These are phyloP conservation scores for Hippoglossus stenolepis DNA, from an alignment of 2,113 vertebrate genomes.

Conservation along the genomic window DNA sequence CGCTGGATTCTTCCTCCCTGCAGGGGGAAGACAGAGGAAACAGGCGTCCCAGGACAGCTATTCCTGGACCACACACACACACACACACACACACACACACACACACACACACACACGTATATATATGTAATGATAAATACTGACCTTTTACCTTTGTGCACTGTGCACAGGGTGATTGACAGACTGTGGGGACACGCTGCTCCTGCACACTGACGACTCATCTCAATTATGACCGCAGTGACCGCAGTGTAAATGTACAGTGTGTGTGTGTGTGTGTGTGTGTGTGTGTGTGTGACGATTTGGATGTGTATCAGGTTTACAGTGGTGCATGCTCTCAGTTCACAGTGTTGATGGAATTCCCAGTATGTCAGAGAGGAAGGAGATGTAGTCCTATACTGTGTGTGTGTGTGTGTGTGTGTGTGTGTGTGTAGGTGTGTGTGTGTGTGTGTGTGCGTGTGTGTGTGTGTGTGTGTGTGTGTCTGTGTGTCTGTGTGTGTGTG, in stretches of 20 bases:
- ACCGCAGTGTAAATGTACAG: slow-evolving; percentile 3
- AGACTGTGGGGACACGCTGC: slow-evolving; percentile 22
- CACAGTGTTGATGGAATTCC: slow-evolving; percentile 38
- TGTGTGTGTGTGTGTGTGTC: not conserved
- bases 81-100: slow-evolving; percentile 9
- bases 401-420: slow-evolving; percentile 6
- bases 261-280: not conserved
- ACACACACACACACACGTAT: not conserved
- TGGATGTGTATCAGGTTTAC: slow-evolving; percentile 49
- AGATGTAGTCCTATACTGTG: not conserved
- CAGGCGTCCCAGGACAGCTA: slow-evolving; percentile 54
- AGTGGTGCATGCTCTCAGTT: slow-evolving; percentile 27
- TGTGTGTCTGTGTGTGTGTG: slow-evolving; percentile 4
- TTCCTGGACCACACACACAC: slow-evolving; percentile 48
- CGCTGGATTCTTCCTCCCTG: slow-evolving; percentile 51
- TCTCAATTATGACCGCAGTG: slow-evolving; percentile 3
- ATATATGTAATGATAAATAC: slow-evolving; percentile 12
- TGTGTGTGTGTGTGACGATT: slow-evolving; percentile 8
- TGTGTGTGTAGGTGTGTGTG: slow-evolving; percentile 3
- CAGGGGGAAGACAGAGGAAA: slow-evolving; percentile 52
- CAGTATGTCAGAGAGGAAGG: slow-evolving; percentile 49
- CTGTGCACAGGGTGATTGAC: not conserved
- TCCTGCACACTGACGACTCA: slow-evolving; percentile 20
- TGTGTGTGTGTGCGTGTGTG: slow-evolving; percentile 6
- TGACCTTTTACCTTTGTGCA: slow-evolving; percentile 37